phyloP scores from a whole-genome alignment of 1,140 invertebrate species.

The Tribolium madens region DNA sequence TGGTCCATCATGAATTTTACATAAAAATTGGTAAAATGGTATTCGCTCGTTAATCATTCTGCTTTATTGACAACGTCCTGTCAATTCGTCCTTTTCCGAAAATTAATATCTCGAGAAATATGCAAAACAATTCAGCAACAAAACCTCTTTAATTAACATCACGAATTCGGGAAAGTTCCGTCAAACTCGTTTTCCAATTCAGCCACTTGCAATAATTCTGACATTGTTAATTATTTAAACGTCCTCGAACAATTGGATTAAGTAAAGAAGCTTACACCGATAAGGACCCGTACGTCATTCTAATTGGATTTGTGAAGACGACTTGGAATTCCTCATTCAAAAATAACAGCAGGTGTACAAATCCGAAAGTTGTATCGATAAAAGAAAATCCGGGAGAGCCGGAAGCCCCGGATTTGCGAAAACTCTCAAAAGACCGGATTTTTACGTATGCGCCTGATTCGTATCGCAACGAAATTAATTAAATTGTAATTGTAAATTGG shows the following conservation, averaged over 20 bases:
- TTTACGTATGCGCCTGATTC: too few species aligned
- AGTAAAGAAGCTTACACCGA: constrained; percentile 22
- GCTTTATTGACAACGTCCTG: constrained; percentile 10
- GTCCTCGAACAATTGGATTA: constrained; percentile 27
- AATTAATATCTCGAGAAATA: constrained; percentile 10
- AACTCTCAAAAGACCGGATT: too few species aligned
- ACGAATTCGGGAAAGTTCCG: constrained; percentile 17
- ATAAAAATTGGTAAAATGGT: background rate
- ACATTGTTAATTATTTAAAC: constrained; percentile 39
- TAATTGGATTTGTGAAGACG: background rate
- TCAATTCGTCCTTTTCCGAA: background rate
- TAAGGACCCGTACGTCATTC: background rate
- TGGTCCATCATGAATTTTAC: constrained; percentile 25
- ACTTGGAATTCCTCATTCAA: too few species aligned
- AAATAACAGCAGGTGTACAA: too few species aligned
- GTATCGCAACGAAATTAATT: background rate
- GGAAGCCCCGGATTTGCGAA: too few species aligned
- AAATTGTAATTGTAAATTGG: background rate
- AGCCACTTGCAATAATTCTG: constrained; percentile 26
- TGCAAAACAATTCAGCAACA: constrained; percentile 12
- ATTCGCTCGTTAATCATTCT: constrained; percentile 6
- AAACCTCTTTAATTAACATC: constrained; percentile 20
- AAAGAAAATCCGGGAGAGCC: background rate
- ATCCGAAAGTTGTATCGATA: too few species aligned
- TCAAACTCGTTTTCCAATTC: constrained; percentile 24